These are phyloP conservation scores for Polypterus senegalus DNA, from an alignment of 2,113 vertebrate species.

Conservation along the genomic window DNA sequence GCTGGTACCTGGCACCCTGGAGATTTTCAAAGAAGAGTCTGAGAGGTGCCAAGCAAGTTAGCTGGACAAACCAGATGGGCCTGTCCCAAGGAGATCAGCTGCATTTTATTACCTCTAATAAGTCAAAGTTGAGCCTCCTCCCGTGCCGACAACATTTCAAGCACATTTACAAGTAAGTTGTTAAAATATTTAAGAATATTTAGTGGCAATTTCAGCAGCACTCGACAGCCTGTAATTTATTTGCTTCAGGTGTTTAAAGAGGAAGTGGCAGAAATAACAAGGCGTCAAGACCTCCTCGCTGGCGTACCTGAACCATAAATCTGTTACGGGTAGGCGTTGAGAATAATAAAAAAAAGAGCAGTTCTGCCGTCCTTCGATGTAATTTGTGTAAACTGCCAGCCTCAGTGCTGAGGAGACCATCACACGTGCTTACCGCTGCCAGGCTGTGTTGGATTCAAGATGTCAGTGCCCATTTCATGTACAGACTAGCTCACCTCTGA, in stretches of 20 bases:
- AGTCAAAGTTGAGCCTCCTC: conserved; percentile 68
- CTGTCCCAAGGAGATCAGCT: conserved; percentile 55
- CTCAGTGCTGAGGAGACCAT: no score
- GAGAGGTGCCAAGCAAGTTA: no score
- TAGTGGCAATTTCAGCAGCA: conserved; percentile 62
- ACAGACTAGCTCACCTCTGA: no score
- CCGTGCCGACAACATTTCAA: conserved; percentile 64
- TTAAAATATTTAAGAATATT: conserved; percentile 79
- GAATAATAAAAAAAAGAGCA: conserved; percentile 44
- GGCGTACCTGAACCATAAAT: conserved; percentile 66
- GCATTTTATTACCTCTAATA: conserved; percentile 64
- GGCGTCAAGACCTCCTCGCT: conserved; percentile 62
- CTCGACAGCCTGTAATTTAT: conserved; percentile 55
- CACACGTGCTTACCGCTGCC: no score
- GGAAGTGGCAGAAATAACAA: conserved; percentile 65
- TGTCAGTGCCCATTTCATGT: no score
- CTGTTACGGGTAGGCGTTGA: conserved; percentile 45
- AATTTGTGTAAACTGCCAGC: no score
- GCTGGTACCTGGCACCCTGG: no score
- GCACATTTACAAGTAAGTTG: conserved; percentile 74
- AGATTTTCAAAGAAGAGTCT: no score
- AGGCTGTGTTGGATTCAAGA: no score
- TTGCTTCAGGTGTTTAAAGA: conserved; percentile 67
- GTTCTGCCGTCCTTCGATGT: no score
- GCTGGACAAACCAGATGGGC: no score